Conservation (phyloP, 2,888 invertebrate species). For the Trichogramma dendrolimi region DNA sequence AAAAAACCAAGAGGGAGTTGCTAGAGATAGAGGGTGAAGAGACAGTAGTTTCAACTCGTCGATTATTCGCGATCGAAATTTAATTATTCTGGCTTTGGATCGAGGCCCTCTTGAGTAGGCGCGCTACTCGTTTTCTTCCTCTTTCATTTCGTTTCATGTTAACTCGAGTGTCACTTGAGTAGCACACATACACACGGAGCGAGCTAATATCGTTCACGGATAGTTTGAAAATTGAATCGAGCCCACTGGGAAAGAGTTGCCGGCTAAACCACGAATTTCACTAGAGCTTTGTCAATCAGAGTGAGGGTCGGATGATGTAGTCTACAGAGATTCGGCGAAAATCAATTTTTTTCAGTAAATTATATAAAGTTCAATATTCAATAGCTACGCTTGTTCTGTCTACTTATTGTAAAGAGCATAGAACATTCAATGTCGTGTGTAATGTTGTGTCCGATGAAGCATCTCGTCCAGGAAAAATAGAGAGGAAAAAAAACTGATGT, state of each 20-base stretch:
- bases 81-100: conserved; percentile 14
- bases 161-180: background rate
- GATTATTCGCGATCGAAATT: conserved; percentile 19
- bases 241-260: background rate
- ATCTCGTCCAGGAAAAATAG: no score
- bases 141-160: background rate
- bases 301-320: no score
- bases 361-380: no score
- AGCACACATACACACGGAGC: no score
- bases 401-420: no score
- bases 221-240: background rate
- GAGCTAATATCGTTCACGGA: background rate
- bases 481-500: no score
- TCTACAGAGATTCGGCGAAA: no score
- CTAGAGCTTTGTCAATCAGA: background rate
- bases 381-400: no score
- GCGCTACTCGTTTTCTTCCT: background rate
- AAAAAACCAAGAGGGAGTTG: background rate
- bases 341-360: no score
- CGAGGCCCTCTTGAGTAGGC: no score
- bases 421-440: no score
- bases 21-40: conserved; percentile 5
- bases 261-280: background rate
- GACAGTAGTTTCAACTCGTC: conserved; percentile 12
- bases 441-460: no score